Evolutionary conservation across 1,140 invertebrate genomes (phyloP).

Genomic region (Tetragnatha versicolor): DNA sequence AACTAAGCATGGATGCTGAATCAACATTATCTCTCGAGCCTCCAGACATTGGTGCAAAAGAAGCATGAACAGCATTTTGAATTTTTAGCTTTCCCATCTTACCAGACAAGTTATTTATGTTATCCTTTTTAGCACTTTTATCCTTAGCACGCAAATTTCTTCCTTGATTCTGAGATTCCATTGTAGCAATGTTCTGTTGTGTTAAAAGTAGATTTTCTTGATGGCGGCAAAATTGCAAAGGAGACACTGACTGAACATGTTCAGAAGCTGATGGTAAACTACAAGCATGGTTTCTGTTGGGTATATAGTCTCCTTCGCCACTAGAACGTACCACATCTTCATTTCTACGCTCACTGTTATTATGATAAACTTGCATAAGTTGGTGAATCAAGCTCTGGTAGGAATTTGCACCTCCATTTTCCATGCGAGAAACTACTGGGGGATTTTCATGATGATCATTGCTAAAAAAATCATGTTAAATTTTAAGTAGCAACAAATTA

Average conservation of each 20-base stretch:
- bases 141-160: constrained; percentile 2
- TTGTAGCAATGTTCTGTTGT: constrained; percentile 16
- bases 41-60: background rate
- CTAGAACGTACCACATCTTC: constrained; percentile 32
- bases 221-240: background rate
- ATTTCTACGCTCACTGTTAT: background rate
- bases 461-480: too few species aligned
- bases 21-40: constrained; percentile 22
- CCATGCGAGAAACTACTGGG: too few species aligned
- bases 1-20: background rate
- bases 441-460: too few species aligned
- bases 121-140: constrained; percentile 20
- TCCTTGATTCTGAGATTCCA: constrained; percentile 36
- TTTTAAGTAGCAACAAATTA: too few species aligned
- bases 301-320: constrained; percentile 27
- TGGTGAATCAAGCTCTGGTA: background rate
- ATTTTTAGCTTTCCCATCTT: constrained; percentile 13
- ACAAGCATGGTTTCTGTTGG: background rate
- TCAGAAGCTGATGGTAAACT: background rate
- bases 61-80: constrained; percentile 3
- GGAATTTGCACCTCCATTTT: too few species aligned
- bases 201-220: constrained; percentile 33
- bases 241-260: background rate
- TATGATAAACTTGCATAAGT: background rate
- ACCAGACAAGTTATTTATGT: constrained; percentile 43